These are phyloP conservation scores for Protobothrops mucrosquamatus DNA, from an alignment of 2,113 vertebrate genomes.

Conservation along the genomic window DNA sequence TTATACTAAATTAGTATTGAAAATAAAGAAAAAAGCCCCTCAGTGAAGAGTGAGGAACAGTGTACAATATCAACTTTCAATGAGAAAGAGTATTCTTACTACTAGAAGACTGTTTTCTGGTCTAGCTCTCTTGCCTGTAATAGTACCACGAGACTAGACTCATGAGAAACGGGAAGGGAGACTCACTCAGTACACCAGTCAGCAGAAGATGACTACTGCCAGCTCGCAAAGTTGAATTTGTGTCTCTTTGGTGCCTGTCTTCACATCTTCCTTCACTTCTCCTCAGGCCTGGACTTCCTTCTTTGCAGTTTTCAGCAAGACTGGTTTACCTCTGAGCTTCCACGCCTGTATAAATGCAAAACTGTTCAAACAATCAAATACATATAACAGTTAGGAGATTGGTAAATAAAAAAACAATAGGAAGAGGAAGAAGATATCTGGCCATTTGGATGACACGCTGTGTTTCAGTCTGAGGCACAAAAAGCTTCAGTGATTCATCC, in stretches of 20 bases:
- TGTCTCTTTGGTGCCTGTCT: not conserved
- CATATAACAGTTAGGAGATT: constrained; percentile 36
- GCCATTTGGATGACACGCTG: constrained; percentile 38
- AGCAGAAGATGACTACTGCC: not conserved
- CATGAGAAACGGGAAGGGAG: not conserved
- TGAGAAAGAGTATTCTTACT: not conserved
- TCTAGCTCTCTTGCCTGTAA: not conserved
- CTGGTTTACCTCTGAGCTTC: not conserved
- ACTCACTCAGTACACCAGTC: not conserved
- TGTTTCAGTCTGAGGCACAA: constrained; percentile 5
- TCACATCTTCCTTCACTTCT: not conserved
- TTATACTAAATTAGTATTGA: not conserved
- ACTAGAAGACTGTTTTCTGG: not conserved
- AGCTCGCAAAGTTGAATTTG: not conserved
- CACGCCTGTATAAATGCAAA: not conserved
- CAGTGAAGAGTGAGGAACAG: not conserved
- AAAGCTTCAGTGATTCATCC: constrained; percentile 9
- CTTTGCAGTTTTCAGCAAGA: not conserved
- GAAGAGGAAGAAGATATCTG: constrained; percentile 29
- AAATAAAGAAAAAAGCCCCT: not conserved
- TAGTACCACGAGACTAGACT: not conserved
- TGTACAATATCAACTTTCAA: not conserved
- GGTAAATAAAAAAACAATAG: constrained; percentile 47
- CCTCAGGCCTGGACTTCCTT: not conserved
- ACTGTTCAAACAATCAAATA: constrained; percentile 19